These are phyloP conservation scores for Blastomussa wellsi DNA, from an alignment of 92 coral and sea anemone species.

Conservation along the genomic window DNA sequence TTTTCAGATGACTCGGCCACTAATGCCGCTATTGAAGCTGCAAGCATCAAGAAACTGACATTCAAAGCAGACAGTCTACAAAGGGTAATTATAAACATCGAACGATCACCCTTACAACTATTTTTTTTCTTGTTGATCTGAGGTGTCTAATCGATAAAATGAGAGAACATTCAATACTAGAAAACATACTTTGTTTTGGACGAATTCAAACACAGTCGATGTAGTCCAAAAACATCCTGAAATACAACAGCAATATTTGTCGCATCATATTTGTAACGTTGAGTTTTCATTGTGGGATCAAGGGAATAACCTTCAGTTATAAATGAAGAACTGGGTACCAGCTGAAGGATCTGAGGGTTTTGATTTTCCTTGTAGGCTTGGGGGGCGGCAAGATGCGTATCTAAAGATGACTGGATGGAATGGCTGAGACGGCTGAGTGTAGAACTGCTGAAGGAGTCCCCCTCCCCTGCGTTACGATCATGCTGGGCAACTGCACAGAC, in stretches of 20 bases:
- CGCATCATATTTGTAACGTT: not conserved
- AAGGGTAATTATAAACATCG: constrained; percentile 50
- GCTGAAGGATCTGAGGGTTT: not conserved
- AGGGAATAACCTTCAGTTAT: too few relatives aligned
- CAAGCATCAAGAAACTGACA: constrained; percentile 94
- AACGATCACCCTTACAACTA: not conserved
- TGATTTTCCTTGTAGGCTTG: constrained; percentile 66
- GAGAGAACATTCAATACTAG: not conserved
- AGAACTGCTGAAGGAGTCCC: constrained; percentile 94
- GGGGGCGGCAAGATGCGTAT: constrained; percentile 95
- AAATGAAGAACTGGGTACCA: too few relatives aligned
- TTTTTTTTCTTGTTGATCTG: not conserved
- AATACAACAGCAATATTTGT: not conserved
- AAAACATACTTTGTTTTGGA: not conserved
- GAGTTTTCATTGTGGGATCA: too few relatives aligned
- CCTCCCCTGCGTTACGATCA: constrained; percentile 96
- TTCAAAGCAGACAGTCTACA: constrained; percentile 91
- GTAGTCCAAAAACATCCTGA: not conserved
- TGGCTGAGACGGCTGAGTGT: constrained; percentile 95
- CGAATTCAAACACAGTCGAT: not conserved
- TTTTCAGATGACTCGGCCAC: constrained; percentile 88
- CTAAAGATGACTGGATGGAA: constrained; percentile 99
- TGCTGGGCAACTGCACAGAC: constrained; percentile 97
- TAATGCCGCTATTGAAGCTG: constrained; percentile 89
- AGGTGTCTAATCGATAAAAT: too few relatives aligned